Evolutionary conservation across 2,113 vertebrate species (phyloP), one percentile per base, ranked within the genome.

Genomic region (Neoarius graeffei): DNA sequence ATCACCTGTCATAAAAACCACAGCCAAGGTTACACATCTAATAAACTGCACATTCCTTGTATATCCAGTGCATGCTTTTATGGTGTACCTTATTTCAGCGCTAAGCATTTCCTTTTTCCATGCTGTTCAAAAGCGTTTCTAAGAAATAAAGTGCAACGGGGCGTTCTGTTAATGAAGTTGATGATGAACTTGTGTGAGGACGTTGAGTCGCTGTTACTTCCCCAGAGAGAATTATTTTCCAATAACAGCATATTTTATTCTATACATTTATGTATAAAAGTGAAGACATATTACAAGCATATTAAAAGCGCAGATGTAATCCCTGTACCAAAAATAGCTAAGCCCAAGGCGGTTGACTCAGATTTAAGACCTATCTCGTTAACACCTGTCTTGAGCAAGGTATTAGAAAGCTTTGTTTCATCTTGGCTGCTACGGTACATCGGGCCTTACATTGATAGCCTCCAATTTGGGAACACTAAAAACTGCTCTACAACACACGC

Each of bases 1-100:
- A 95, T 95, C 93, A 76, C 91, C 89, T 90, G 90, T 93, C 93
- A 92, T 96, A 96, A 95, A 90, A 96, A 73, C 85, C 80, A 74
- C 59, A 90, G 89, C 93, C 94, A 95, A 95, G 95, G 95, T 95
- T 94, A 95, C 93, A 91, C 90, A 91, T 91, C 93, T 92, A 94
- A 94, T 94, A 95, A 95, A 95, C 88, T 74, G 81, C 88, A 91
- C 90, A 92, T 90, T 89, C 88, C 88, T 91, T 80, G 57, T 89
- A 81, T 86, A 88, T 86, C 83, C 88, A 90, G 88, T 62, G 56
- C 48, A n/a, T 20, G 42, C 84, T 88, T 90, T 90, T 91, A 90
- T 90, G 81, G 87, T 73, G 14, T 67, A 67, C 59, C 85, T 83
- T 86, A 62, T 87, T 87, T 83, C 56, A 86, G 25, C 64, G 82